Base-by-base conservation (phyloP, 1,140 invertebrate genomes). In the Drosophila tsacasi region DNA sequence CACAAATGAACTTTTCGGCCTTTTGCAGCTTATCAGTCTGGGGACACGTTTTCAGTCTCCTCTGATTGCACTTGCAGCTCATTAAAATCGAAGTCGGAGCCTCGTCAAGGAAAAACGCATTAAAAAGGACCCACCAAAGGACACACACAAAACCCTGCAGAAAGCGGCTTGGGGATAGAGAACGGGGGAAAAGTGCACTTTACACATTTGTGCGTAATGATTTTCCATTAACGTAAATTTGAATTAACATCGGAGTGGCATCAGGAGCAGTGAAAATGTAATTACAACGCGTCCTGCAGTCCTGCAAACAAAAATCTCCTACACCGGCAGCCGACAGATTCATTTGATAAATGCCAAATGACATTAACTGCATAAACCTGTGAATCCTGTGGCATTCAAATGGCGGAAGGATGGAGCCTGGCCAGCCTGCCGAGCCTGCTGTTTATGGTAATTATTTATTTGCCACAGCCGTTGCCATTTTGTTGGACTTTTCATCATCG, bases 151-250 rank as follows among this genome's bases (percentile, higher is more conserved):
- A 27, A 37, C 5, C 7, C 19, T 15, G 37, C 52, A 46, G 52
- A 52, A 66, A 8, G 61, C 21, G 35, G 67, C 21, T 65, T 44
- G 73, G 71, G 40, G 64, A 69, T 55, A 58, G 61, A 23, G 76
- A 61, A 13, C 17, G 27, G 65, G 76, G 21, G 68, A 39, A 79
- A 89, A 89, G 85, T 90, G 85, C 85, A 85, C 85, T 89, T 85
- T 89, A 69, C 85, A 90, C 85, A 89, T 89, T 89, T 89, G 85
- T 85, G 85, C 85, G 81, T 87, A 91, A 91, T 91, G 87, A 91
- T 91, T 91, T 91, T 91, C 89, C 87, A 91, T 91, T 91, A 91
- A 91, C 83, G 87, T 89, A 91, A 91, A 91, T 91, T 91, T 91
- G 83, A 91, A 91, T 91, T 91, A 91, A 89, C 87, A 76, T 76